phyloP scores from a whole-genome alignment of 2,113 vertebrate genomes.

The Puma concolor region DNA sequence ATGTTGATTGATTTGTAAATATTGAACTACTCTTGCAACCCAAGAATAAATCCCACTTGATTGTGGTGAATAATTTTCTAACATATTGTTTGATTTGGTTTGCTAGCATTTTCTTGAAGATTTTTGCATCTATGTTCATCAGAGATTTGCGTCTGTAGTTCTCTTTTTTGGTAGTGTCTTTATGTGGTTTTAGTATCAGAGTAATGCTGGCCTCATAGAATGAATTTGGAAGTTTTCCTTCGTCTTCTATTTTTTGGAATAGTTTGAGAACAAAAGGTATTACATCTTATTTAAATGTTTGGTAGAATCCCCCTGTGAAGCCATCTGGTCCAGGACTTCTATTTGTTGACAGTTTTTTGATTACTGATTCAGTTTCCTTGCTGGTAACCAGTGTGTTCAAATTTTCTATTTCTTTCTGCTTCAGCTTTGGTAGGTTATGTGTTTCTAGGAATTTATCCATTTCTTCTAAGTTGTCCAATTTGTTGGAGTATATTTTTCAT shows the following conservation, averaged over 20 bases:
- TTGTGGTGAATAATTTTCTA: neutral
- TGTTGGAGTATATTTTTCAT: neutral
- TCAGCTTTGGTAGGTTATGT: neutral
- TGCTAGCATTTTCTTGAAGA: neutral
- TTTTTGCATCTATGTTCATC: neutral
- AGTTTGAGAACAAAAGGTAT: neutral
- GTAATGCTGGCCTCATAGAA: neutral
- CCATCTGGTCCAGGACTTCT: neutral
- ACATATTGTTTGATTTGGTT: neutral
- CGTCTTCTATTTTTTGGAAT: neutral
- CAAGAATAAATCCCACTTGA: neutral
- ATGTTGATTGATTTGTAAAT: neutral
- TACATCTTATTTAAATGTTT: neutral
- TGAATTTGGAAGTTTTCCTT: neutral
- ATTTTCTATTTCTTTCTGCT: neutral
- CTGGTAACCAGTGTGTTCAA: neutral
- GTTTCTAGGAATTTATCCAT: neutral
- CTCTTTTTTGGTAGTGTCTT: neutral
- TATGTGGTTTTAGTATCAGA: neutral
- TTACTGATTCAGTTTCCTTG: neutral
- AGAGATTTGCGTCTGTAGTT: neutral
- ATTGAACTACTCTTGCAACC: neutral
- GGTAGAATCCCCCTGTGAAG: neutral
- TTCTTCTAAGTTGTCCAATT: neutral
- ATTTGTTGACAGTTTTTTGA: neutral